Percentiles rank a stretch among this genome's conserved stretches.
phyloP scores from a whole-genome alignment of 2,888 invertebrate genomes.

The Synergus laeviventris region DNA sequence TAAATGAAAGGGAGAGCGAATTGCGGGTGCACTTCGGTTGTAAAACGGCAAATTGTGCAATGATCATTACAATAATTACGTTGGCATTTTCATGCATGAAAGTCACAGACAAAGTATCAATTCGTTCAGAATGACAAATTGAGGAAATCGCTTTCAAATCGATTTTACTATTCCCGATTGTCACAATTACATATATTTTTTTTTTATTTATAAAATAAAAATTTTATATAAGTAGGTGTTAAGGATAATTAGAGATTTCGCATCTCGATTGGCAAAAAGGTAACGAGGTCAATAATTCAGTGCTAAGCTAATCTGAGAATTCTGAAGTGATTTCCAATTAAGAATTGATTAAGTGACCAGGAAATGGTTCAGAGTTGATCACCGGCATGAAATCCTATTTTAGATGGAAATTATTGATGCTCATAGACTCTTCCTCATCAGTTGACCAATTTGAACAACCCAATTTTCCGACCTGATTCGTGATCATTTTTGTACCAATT shows the following conservation, averaged over 20 bases:
- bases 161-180: background rate
- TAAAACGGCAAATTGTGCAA: slow-evolving; percentile 36
- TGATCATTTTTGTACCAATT: background rate
- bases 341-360: slow-evolving; percentile 14
- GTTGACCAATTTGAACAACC: background rate
- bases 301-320: background rate
- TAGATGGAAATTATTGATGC: background rate
- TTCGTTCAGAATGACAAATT: background rate
- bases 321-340: slow-evolving; percentile 11
- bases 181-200: background rate
- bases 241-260: background rate
- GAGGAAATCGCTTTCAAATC: background rate
- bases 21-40: slow-evolving; percentile 29
- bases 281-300: background rate
- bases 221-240: background rate
- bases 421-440: background rate
- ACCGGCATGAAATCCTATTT: slow-evolving; percentile 13
- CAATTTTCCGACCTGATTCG: background rate
- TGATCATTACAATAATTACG: slow-evolving; percentile 28
- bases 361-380: slow-evolving; percentile 28
- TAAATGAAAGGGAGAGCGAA: slow-evolving; percentile 37
- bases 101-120: slow-evolving; percentile 30
- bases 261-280: background rate
- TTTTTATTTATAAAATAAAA: slow-evolving; percentile 36
- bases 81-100: slow-evolving; percentile 52